Conservation (phyloP, 2,113 vertebrate species). For the Larimichthys crocea region DNA sequence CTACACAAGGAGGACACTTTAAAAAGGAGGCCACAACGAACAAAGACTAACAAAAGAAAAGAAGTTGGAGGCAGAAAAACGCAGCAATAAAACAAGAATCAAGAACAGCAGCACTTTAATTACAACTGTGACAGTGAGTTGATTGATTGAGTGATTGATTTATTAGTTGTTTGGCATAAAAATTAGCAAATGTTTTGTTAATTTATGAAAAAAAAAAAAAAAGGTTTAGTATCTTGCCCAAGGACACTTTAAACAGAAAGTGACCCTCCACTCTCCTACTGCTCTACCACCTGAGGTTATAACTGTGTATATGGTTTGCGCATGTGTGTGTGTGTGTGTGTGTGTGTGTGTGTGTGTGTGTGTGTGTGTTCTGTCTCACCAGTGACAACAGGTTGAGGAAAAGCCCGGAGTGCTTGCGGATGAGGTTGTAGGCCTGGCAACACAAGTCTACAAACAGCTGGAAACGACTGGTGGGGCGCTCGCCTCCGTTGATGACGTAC, state of each 20-base stretch:
- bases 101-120: neutral
- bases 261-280: no score
- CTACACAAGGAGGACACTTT: neutral
- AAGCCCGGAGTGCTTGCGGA: slow-evolving; percentile 93
- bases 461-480: slow-evolving; percentile 97
- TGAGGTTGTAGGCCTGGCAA: slow-evolving; percentile 97
- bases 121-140: neutral
- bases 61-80: neutral
- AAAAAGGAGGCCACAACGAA: slow-evolving; percentile 25
- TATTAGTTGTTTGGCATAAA: no score
- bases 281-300: no score
- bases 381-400: slow-evolving; percentile 96
- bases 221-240: no score
- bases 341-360: neutral
- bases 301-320: no score
- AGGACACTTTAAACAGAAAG: no score
- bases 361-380: slow-evolving; percentile 82
- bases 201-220: no score
- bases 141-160: neutral
- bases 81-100: neutral
- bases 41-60: neutral
- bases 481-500: slow-evolving; percentile 98
- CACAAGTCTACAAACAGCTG: slow-evolving; percentile 98
- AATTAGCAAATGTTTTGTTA: neutral
- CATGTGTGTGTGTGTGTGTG: neutral